Conservation (phyloP, 2,797 vertebrate species). For the Aeoliscus strigatus region DNA sequence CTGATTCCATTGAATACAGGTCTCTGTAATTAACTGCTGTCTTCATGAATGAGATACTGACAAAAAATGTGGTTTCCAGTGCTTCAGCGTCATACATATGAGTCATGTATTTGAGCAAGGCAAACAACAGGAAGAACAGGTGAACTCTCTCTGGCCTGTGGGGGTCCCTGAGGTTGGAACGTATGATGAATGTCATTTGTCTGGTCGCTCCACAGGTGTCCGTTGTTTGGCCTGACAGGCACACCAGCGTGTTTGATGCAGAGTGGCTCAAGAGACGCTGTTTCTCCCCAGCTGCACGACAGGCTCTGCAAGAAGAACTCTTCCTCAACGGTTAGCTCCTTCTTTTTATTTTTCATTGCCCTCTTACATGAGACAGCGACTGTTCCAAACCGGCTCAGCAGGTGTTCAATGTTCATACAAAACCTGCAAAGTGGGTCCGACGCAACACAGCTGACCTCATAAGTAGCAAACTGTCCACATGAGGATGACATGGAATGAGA, state of each 20-base stretch:
- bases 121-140: no score
- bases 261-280: conserved; percentile 91
- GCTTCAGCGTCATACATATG: no score
- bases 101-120: no score
- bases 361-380: no score
- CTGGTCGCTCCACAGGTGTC: conserved; percentile 73
- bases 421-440: no score
- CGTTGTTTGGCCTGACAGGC: conserved; percentile 86
- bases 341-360: neutral
- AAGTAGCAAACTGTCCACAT: no score
- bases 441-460: no score
- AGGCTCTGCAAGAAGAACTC: conserved; percentile 76
- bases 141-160: no score
- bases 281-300: conserved; percentile 84
- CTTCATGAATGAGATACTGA: neutral
- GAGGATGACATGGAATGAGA: no score
- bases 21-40: neutral
- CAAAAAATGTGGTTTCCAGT: no score
- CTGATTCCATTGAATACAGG: neutral
- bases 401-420: neutral
- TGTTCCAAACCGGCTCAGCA: no score
- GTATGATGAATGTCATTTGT: neutral
- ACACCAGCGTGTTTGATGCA: conserved; percentile 85
- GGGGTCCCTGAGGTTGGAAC: neutral
- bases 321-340: conserved; percentile 81